Evolutionary conservation across 2,113 vertebrate genomes (phyloP).

Genomic region (Myanophis thanlyinensis): DNA sequence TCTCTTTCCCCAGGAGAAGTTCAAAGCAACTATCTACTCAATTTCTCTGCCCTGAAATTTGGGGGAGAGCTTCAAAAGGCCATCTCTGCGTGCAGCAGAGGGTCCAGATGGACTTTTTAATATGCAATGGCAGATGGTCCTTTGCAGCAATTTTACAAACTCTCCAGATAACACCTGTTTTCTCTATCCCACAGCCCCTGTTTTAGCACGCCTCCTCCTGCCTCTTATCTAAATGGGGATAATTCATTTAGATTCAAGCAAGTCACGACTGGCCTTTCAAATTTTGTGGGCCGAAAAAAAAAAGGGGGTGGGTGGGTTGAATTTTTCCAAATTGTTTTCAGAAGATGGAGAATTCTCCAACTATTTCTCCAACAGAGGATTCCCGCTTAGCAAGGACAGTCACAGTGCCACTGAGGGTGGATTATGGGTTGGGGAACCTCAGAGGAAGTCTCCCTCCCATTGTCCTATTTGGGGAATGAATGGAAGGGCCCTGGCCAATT

Average conservation of each 20-base stretch:
- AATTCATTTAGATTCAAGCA: neutral
- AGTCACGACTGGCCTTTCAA: neutral
- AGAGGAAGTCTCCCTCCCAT: neutral
- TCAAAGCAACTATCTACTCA: neutral
- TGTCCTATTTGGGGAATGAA: neutral
- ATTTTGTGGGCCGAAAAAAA: neutral
- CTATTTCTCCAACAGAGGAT: neutral
- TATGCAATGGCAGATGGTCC: neutral
- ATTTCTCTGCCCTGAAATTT: neutral
- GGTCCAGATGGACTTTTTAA: neutral
- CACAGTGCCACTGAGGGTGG: neutral
- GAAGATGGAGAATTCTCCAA: neutral
- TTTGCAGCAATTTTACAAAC: neutral
- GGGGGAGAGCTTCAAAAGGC: neutral
- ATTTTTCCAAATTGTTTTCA: neutral
- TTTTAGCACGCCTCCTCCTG: neutral
- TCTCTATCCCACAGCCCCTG: neutral
- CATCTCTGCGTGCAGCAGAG: neutral
- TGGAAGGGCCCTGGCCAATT: neutral
- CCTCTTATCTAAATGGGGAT: neutral
- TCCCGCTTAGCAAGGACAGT: neutral
- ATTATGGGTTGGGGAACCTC: neutral
- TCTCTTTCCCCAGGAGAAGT: neutral
- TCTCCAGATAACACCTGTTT: neutral
- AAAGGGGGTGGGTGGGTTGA: neutral